Base-by-base conservation (phyloP, 1,140 invertebrate genomes). In the Drosophila subpulchrella region DNA sequence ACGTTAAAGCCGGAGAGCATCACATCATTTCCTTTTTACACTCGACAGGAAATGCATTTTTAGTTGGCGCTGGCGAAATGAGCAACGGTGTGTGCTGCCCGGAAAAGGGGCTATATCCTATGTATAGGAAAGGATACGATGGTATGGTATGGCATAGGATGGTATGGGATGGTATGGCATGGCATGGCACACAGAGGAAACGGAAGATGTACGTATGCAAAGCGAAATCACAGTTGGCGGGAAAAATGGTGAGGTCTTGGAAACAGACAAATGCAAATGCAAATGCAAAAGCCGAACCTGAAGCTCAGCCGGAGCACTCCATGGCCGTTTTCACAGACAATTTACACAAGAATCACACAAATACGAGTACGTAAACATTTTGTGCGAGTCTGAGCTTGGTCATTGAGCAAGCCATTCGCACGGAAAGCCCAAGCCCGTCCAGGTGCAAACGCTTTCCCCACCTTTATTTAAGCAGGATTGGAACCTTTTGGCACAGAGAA, bases 1-100 rank as follows among this genome's bases (percentile, higher is more conserved):
- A 86, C 80, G 72, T 80, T 86, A 80, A 79, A 83, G 84, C 84
- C 78, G 72, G 60, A 67, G 83, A 88, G 84, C 83, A 77, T 83
- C 79, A 80, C 83, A 88, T 88, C 83, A 88, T 88, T 88, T 88
- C 83, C 83, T 80, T 83, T 86, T 88, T 79, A 88, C 83, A 88
- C 84, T 88, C 77, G 83, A 88, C 75, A 88, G 83, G 83, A 88
- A 88, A 88, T 88, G 83, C 83, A 88, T 88, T 88, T 88, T 88
- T 88, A 88, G 83, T 86, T 74, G 75, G 60, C 72, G 79, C 83
- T 77, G 78, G 79, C 68, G 72, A 88, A 88, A 88, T 88, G 83
- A 88, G 79, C 83, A 77, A 38, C 74, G 68, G 74, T 78, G 67
- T 77, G 73, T 63, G 20, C 41, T 42, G 12, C 41, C 68, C 51